Percentiles rank a stretch among this genome's conserved stretches.
Evolutionary conservation across 1,140 invertebrate species (phyloP).

Genomic region (Listronotus oregonensis): DNA sequence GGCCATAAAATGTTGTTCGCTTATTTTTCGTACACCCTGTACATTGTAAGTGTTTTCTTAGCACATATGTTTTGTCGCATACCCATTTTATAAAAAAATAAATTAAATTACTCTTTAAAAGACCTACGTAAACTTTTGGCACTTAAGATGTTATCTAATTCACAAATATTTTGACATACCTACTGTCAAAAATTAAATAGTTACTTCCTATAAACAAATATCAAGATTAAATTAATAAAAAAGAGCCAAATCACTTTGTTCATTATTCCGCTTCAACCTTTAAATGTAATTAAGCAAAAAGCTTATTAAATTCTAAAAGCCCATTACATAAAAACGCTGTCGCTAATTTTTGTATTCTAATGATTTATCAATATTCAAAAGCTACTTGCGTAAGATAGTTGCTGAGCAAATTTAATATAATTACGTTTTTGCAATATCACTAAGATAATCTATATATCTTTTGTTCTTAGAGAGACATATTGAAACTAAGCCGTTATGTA

Average conservation of each 20-base stretch:
- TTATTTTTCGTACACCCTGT: no score
- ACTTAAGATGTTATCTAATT: no score
- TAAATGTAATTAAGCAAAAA: slow-evolving; percentile 32
- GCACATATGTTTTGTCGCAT: no score
- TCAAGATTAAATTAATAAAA: neutral
- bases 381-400: slow-evolving; percentile 23
- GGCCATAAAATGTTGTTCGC: no score
- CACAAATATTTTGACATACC: no score
- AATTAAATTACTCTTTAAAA: no score
- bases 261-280: slow-evolving; percentile 28
- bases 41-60: no score
- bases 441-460: slow-evolving; percentile 16
- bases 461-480: neutral
- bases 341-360: slow-evolving; percentile 33
- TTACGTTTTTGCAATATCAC: slow-evolving; percentile 14
- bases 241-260: slow-evolving; percentile 30
- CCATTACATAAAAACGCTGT: slow-evolving; percentile 28
- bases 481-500: slow-evolving; percentile 1
- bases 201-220: neutral
- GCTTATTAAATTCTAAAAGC: slow-evolving; percentile 26
- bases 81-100: no score
- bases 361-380: slow-evolving; percentile 35
- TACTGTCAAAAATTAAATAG: no score
- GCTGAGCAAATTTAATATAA: slow-evolving; percentile 22
- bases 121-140: no score